Conservation (phyloP, 2,113 vertebrate genomes). For the Struthio camelus region DNA sequence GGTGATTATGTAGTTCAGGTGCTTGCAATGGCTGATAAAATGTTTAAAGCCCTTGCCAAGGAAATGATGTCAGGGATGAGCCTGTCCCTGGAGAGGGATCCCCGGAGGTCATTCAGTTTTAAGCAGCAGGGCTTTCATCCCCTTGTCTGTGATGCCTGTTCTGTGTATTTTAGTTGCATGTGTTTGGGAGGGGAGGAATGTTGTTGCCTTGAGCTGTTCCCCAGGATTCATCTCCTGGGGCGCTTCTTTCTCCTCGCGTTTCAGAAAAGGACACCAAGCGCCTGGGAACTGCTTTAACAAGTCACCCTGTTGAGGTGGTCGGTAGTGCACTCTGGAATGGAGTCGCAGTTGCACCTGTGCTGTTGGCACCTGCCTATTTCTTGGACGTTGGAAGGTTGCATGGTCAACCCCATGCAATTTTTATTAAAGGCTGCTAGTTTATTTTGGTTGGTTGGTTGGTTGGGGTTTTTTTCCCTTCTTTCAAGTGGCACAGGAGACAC, state of each 20-base stretch:
- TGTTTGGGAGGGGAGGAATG: background rate
- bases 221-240: background rate
- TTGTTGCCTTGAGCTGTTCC: background rate
- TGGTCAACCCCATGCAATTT: background rate
- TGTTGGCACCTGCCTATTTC: background rate
- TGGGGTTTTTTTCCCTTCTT: background rate
- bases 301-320: background rate
- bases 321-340: background rate
- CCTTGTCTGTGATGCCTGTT: background rate
- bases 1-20: slow-evolving; percentile 40
- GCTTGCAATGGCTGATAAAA: slow-evolving; percentile 42
- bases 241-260: background rate
- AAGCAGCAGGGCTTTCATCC: background rate
- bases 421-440: background rate
- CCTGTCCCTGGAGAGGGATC: background rate
- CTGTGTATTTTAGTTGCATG: slow-evolving; percentile 16
- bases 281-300: background rate
- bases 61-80: slow-evolving; percentile 38
- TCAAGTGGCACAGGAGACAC: background rate
- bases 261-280: background rate
- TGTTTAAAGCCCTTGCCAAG: slow-evolving; percentile 35
- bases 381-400: background rate
- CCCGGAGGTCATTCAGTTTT: background rate
- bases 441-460: no score
- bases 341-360: background rate